Conservation (phyloP, 1,140 invertebrate species). For the Dryas iulia region DNA sequence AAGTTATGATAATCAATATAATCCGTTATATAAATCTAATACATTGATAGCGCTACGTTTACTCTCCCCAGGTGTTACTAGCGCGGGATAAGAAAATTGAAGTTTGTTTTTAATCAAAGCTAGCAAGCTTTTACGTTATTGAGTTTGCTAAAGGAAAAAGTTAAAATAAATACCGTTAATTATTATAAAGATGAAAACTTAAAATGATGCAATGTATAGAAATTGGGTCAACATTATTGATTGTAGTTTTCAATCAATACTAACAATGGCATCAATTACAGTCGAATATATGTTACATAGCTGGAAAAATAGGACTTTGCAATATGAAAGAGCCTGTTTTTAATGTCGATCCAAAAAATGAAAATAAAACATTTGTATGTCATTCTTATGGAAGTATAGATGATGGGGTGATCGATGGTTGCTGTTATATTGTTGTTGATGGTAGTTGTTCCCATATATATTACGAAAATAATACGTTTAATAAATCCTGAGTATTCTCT, state of each 20-base stretch:
- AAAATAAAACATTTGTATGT: background rate
- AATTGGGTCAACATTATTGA: background rate
- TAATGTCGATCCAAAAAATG: background rate
- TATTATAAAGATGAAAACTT: background rate
- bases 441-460: background rate
- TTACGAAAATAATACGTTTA: background rate
- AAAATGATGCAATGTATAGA: background rate
- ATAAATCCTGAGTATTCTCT: no score
- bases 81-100: constrained; percentile 22
- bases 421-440: no score
- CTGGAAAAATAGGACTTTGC: background rate
- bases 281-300: background rate
- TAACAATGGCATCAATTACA: background rate
- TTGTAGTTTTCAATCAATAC: background rate
- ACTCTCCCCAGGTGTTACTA: constrained; percentile 14
- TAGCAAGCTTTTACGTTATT: constrained; percentile 28
- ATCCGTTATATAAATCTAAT: background rate
- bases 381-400: background rate
- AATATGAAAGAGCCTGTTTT: background rate
- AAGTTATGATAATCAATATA: background rate
- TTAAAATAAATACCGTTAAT: background rate
- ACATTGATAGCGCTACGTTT: background rate
- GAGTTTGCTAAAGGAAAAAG: background rate
- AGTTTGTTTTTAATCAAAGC: constrained; percentile 37
- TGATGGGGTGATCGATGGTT: background rate